These are phyloP conservation scores for Conus ventricosus DNA, from an alignment of 1,140 invertebrate species.

Conservation along the genomic window DNA sequence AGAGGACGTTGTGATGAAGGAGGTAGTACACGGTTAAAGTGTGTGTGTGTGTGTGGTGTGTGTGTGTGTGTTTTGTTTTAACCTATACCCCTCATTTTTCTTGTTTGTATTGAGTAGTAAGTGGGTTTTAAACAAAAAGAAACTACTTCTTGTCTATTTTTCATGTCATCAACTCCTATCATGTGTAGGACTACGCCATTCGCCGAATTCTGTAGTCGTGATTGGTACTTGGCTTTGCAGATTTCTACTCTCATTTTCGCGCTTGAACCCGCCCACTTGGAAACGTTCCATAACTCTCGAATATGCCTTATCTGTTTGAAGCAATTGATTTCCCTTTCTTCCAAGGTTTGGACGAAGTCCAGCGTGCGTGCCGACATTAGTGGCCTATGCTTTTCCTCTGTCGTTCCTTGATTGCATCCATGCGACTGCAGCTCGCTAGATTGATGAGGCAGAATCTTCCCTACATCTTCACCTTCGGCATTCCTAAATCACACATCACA, in stretches of 20 bases:
- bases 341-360: not conserved
- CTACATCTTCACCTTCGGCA: constrained; percentile 25
- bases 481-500: constrained; percentile 29
- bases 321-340: not conserved
- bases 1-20: no score
- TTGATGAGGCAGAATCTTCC: constrained; percentile 36
- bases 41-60: no score
- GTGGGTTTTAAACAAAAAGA: no score
- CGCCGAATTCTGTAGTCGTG: no score
- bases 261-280: not conserved
- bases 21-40: no score
- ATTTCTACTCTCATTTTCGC: not conserved
- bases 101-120: no score
- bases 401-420: not conserved
- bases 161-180: no score
- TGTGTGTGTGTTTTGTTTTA: no score
- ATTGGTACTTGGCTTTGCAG: no score
- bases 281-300: constrained; percentile 1
- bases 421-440: constrained; percentile 31
- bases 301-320: not conserved
- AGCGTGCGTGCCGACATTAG: not conserved
- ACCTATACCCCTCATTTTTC: no score
- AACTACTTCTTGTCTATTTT: no score
- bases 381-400: not conserved
- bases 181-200: no score